Evolutionary conservation across 1,140 invertebrate genomes (phyloP).

Genomic region (Elysia chlorotica): DNA sequence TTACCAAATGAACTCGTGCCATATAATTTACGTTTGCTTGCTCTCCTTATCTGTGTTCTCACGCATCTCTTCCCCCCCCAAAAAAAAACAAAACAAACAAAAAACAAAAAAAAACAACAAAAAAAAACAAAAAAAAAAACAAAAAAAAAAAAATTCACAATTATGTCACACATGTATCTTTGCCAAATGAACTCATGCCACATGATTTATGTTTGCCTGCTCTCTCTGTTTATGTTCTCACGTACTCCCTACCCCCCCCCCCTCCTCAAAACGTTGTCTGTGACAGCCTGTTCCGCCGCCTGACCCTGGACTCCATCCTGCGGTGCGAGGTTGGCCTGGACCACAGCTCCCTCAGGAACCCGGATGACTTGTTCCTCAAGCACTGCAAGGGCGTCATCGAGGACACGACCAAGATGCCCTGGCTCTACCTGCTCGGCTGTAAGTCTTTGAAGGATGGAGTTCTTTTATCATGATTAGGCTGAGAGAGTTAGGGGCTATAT

Average conservation of each 20-base stretch:
- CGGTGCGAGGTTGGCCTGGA: conserved; percentile 64
- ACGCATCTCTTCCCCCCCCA: too few species aligned
- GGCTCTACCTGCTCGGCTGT: conserved; percentile 53
- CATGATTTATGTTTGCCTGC: too few species aligned
- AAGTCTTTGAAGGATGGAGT: too few species aligned
- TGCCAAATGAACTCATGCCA: too few species aligned
- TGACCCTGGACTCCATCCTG: conserved; percentile 66
- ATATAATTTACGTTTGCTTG: too few species aligned
- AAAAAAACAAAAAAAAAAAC: too few species aligned
- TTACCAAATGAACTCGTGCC: too few species aligned
- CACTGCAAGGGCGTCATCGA: conserved; percentile 49
- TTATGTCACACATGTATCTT: too few species aligned
- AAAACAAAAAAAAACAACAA: too few species aligned
- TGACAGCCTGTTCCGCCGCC: conserved; percentile 60
- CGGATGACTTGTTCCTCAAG: conserved; percentile 56
- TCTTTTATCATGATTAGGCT: background rate
- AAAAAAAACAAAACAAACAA: too few species aligned
- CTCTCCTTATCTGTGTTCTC: too few species aligned
- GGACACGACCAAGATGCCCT: conserved; percentile 46
- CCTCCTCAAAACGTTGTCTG: background rate
- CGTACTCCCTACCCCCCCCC: background rate
- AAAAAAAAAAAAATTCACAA: too few species aligned
- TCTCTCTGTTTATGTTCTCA: background rate
- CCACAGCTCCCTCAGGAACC: conserved; percentile 61
- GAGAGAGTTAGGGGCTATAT: background rate